Percentiles rank a stretch among this genome's conserved stretches.
Conservation (phyloP, 2,797 vertebrate genomes). For the Periparus ater region DNA sequence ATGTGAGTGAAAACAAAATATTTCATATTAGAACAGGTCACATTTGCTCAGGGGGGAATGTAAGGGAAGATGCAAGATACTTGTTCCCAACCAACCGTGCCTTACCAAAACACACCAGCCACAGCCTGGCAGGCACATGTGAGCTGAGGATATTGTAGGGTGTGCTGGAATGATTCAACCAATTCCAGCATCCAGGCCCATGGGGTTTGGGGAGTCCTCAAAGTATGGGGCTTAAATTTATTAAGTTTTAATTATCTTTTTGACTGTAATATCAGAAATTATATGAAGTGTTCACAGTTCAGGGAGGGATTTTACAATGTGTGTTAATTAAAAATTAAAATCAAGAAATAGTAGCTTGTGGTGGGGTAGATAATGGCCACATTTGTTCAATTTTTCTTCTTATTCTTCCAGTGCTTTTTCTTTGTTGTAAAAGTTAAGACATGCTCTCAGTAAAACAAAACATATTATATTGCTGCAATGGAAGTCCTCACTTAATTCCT, state of each 20-base stretch:
- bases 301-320: neutral
- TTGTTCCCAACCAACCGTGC: neutral
- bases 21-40: neutral
- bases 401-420: neutral
- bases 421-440: neutral
- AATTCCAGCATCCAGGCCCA: neutral
- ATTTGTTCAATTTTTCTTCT: neutral
- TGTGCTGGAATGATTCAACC: neutral
- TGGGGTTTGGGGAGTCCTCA: neutral
- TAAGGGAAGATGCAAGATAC: neutral
- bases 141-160: neutral
- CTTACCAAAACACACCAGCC: neutral
- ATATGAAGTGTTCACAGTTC: neutral
- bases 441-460: neutral
- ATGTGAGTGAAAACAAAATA: neutral
- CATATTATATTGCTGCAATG: neutral
- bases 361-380: neutral
- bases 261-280: neutral
- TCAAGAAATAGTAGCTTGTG: neutral
- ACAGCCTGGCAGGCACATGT: neutral
- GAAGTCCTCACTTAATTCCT: neutral
- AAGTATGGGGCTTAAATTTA: neutral
- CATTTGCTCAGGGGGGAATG: neutral
- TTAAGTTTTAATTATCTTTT: neutral
- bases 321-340: neutral